phyloP scores from a whole-genome alignment of 1,140 invertebrate genomes.

The Saccostrea echinata region DNA sequence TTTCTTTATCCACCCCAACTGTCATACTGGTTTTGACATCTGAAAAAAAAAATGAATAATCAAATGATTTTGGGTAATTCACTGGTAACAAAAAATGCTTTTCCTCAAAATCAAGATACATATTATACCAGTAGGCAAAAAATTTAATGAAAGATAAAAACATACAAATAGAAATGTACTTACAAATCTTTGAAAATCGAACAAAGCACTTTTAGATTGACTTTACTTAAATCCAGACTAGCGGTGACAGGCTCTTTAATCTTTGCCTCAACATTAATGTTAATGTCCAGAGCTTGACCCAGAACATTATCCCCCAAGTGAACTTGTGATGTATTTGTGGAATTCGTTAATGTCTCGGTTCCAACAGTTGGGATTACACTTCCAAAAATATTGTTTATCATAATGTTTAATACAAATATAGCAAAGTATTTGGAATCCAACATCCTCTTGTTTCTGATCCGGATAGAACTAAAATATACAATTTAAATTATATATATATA shows the following conservation, averaged over 20 bases:
- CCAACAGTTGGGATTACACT: not conserved
- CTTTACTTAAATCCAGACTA: not conserved
- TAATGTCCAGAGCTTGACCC: not conserved
- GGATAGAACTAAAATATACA: not conserved
- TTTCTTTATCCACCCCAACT: not conserved
- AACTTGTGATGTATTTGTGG: not conserved
- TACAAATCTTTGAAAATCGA: not conserved
- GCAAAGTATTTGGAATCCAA: not conserved
- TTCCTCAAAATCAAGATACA: not conserved
- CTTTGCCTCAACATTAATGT: not conserved
- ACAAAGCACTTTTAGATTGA: not conserved
- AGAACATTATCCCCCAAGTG: not conserved
- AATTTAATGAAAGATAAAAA: too few species aligned
- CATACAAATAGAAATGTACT: not conserved
- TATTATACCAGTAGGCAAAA: too few species aligned
- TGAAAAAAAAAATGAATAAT: not conserved
- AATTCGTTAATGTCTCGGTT: not conserved
- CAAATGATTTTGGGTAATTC: too few species aligned
- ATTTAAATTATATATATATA: too few species aligned
- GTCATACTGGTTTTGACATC: not conserved
- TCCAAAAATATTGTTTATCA: not conserved
- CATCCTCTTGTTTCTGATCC: not conserved
- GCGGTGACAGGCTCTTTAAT: not conserved
- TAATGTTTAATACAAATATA: not conserved
- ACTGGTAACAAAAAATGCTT: not conserved